phyloP scores from a whole-genome alignment of 2,888 invertebrate genomes.

The Rhamphomyia laevipes region DNA sequence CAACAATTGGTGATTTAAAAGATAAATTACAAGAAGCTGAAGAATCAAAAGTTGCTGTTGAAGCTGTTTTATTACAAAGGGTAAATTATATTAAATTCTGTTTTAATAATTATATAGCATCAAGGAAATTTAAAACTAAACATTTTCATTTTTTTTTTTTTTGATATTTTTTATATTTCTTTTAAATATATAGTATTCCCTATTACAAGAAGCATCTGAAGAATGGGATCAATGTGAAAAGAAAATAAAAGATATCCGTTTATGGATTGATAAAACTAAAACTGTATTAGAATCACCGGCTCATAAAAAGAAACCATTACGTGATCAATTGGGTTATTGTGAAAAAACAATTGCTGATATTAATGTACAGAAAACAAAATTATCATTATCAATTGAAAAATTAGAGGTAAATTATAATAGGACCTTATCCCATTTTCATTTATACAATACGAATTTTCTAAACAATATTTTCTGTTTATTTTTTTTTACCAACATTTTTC shows the following conservation, averaged over 20 bases:
- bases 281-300: conserved; percentile 66
- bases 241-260: conserved; percentile 79
- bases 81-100: no score
- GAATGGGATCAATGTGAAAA: conserved; percentile 95
- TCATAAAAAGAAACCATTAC: conserved; percentile 73
- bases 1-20: conserved; percentile 74
- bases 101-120: no score
- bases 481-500: conserved; percentile 2
- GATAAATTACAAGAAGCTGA: conserved; percentile 78
- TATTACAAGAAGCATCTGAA: conserved; percentile 82
- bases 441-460: no score
- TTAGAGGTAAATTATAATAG: conserved; percentile 62
- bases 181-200: conserved; percentile 50
- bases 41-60: conserved; percentile 73
- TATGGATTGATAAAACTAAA: conserved; percentile 80
- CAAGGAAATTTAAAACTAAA: no score
- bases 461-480: conserved; percentile 6
- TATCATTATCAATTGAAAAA: conserved; percentile 80
- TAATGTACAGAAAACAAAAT: conserved; percentile 80
- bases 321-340: conserved; percentile 73
- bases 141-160: no score
- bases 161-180: no score
- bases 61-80: conserved; percentile 73
- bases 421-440: no score
- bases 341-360: conserved; percentile 82